Conservation (phyloP, 2,113 vertebrate species). For the Notothenia coriiceps region DNA sequence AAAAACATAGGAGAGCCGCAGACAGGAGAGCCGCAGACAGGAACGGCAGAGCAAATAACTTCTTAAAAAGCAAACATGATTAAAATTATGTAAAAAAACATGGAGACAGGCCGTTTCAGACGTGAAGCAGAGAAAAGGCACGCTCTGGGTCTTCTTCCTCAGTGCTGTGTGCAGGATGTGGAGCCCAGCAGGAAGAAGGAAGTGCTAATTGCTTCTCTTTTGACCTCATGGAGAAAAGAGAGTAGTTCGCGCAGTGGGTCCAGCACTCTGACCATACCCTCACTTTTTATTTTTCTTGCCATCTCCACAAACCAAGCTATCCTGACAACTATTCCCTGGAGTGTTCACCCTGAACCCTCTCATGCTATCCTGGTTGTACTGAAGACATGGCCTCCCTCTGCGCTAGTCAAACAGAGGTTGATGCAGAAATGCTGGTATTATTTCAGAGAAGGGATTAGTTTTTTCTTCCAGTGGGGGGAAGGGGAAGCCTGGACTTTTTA, state of each 20-base stretch:
- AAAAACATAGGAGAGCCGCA: not conserved
- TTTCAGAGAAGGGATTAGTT: slow-evolving; percentile 8
- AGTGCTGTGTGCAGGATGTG: slow-evolving; percentile 43
- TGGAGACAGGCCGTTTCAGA: not conserved
- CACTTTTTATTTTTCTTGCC: not conserved
- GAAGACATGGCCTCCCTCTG: slow-evolving; percentile 24
- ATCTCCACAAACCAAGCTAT: not conserved
- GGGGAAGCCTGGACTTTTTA: not conserved
- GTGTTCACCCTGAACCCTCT: slow-evolving; percentile 21
- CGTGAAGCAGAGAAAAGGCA: not conserved
- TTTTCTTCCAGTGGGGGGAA: not conserved
- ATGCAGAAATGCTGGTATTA: slow-evolving; percentile 24
- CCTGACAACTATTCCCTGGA: slow-evolving; percentile 14
- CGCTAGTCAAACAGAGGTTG: slow-evolving; percentile 16
- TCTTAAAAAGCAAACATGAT: slow-evolving; percentile 9
- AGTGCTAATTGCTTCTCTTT: slow-evolving; percentile 62
- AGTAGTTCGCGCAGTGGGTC: slow-evolving; percentile 52
- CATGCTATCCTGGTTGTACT: not conserved
- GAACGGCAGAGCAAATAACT: not conserved
- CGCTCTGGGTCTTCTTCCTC: not conserved
- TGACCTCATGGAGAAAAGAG: slow-evolving; percentile 45
- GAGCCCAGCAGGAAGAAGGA: slow-evolving; percentile 59
- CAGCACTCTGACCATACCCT: slow-evolving; percentile 21
- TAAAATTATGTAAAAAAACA: not conserved
- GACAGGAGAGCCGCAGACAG: not conserved